These are phyloP conservation scores for Halcyon leucocephala DNA, from an alignment of 2,797 vertebrate genomes.

Conservation along the genomic window DNA sequence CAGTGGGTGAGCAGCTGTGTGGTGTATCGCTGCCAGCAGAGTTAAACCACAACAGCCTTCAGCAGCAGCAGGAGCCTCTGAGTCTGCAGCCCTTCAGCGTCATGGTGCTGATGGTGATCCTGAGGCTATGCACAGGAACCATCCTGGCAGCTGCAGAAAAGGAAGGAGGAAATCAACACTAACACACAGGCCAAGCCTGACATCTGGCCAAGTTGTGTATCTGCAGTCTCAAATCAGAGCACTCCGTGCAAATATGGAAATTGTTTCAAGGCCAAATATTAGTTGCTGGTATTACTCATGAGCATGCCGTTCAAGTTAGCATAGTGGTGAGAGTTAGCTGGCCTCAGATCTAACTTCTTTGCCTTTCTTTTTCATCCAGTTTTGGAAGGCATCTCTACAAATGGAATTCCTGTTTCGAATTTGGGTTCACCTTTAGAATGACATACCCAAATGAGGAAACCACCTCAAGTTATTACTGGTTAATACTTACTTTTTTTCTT, in stretches of 20 bases:
- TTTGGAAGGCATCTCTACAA: background rate
- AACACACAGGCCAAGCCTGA: background rate
- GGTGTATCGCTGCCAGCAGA: no score
- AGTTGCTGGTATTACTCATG: background rate
- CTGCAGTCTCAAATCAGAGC: background rate
- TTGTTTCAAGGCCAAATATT: background rate
- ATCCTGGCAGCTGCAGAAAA: background rate
- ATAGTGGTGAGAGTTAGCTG: background rate
- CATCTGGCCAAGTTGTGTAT: background rate
- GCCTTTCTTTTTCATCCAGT: background rate
- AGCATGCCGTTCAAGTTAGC: background rate
- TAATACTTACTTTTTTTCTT: background rate
- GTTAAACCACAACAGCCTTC: no score
- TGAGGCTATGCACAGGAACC: background rate
- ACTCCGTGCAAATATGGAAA: background rate
- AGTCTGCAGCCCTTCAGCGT: background rate
- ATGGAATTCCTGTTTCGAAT: background rate
- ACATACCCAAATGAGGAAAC: background rate
- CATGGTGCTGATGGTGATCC: background rate
- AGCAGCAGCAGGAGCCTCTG: background rate
- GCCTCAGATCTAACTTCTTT: background rate
- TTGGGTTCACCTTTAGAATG: background rate
- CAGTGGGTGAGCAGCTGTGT: no score
- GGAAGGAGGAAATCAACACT: background rate
- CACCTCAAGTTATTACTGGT: background rate